Percentiles rank a stretch among this genome's conserved stretches.
Evolutionary conservation across 2,888 invertebrate genomes (phyloP).

Genomic region (Baronia brevicornis): DNA sequence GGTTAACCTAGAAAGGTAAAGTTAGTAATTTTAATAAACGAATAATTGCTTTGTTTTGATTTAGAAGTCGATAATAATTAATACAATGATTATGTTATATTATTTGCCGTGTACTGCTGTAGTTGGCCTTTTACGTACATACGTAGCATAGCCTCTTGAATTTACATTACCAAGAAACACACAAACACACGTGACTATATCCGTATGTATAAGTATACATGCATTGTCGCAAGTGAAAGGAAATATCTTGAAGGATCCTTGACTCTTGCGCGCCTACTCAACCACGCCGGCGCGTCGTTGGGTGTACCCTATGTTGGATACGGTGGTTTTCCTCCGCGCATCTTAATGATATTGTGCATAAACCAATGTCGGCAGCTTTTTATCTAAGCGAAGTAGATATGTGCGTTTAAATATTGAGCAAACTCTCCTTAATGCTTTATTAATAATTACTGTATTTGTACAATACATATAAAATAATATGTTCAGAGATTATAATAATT

Average conservation of each 20-base stretch:
- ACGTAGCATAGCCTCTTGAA: slow-evolving; percentile 14
- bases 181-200: slow-evolving; percentile 22
- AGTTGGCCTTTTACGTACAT: slow-evolving; percentile 12
- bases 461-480: no score
- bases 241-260: slow-evolving; percentile 73
- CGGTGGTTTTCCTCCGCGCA: slow-evolving; percentile 21
- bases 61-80: slow-evolving; percentile 3
- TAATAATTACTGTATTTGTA: no score
- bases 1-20: no score
- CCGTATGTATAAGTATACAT: slow-evolving; percentile 28
- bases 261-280: slow-evolving; percentile 65
- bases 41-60: slow-evolving; percentile 13
- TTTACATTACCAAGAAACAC: slow-evolving; percentile 20
- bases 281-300: slow-evolving; percentile 24
- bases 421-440: no score
- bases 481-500: background rate
- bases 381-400: no score
- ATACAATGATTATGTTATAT: slow-evolving; percentile 10
- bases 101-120: slow-evolving; percentile 5
- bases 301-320: slow-evolving; percentile 23
- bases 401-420: no score
- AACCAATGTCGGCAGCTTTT: background rate
- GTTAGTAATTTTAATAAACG: slow-evolving; percentile 20
- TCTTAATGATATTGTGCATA: slow-evolving; percentile 15
- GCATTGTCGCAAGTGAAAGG: slow-evolving; percentile 74